Evolutionary conservation across 2,888 invertebrate genomes (phyloP).

Genomic region (Heliconius sara): DNA sequence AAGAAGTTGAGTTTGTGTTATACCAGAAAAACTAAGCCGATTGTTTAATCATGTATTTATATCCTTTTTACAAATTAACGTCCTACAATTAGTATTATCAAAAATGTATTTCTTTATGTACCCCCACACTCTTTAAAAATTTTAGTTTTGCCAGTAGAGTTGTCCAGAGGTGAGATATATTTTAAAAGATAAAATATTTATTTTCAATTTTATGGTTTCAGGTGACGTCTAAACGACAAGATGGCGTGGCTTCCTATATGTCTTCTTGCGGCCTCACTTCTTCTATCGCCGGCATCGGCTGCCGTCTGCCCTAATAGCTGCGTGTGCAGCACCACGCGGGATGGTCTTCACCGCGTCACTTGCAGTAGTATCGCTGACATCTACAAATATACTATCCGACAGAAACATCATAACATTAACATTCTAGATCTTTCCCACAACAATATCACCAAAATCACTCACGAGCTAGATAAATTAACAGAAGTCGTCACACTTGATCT

Average conservation of each 20-base stretch:
- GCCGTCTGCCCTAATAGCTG: slow-evolving; percentile 82
- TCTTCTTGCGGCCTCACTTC: slow-evolving; percentile 64
- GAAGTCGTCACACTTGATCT: slow-evolving; percentile 86
- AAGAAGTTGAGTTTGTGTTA: not conserved
- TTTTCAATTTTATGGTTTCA: slow-evolving; percentile 62
- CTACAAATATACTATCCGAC: slow-evolving; percentile 84
- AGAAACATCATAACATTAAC: slow-evolving; percentile 81
- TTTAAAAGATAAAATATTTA: slow-evolving; percentile 23
- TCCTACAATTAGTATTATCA: not conserved
- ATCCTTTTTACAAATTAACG: not conserved
- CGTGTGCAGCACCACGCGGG: slow-evolving; percentile 85
- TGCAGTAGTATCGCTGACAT: slow-evolving; percentile 89
- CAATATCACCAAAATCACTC: slow-evolving; percentile 83
- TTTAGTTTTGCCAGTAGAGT: not conserved
- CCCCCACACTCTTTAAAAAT: not conserved
- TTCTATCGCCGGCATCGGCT: slow-evolving; percentile 64
- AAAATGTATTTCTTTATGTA: not conserved
- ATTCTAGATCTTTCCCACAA: slow-evolving; percentile 86
- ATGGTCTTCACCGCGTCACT: slow-evolving; percentile 86
- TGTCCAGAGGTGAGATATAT: not conserved
- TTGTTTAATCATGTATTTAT: not conserved
- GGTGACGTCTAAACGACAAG: slow-evolving; percentile 66
- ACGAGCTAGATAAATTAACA: slow-evolving; percentile 84
- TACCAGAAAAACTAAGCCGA: not conserved
- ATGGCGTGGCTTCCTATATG: slow-evolving; percentile 68